phyloP scores from a whole-genome alignment of 64 coral and sea anemone species.

The Hydrozoanthus tunicans region DNA sequence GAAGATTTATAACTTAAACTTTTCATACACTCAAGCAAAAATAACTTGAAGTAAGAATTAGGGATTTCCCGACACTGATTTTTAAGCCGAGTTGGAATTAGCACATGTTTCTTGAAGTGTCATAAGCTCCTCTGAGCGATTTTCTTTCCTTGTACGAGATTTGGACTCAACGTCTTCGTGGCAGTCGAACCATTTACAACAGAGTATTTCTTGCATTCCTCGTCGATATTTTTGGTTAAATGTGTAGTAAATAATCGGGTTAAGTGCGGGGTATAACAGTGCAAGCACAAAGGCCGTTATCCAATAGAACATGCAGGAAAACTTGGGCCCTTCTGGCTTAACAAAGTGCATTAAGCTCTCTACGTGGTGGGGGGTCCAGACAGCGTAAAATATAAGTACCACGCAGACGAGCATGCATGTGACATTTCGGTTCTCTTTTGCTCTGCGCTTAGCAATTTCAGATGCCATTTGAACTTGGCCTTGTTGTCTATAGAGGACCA shows the following conservation, averaged over 20 bases:
- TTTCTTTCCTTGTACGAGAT: neutral
- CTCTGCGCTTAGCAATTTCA: conserved; percentile 1
- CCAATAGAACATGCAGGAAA: conserved; percentile 18
- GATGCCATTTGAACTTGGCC: neutral
- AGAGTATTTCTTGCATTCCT: neutral
- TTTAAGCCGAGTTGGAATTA: neutral
- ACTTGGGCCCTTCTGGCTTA: neutral
- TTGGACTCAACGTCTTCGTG: neutral
- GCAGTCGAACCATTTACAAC: neutral
- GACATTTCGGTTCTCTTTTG: conserved; percentile 15
- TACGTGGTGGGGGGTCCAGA: conserved; percentile 22
- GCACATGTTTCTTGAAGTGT: conserved; percentile 7
- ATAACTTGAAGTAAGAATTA: no score
- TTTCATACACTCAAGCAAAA: no score
- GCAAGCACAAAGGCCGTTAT: neutral
- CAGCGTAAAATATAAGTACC: neutral
- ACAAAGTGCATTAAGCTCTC: conserved; percentile 18
- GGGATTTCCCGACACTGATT: no score
- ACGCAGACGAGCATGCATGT: conserved; percentile 9
- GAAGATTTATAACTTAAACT: no score
- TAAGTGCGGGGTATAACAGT: neutral
- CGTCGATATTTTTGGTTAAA: conserved; percentile 30
- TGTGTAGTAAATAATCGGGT: conserved; percentile 3
- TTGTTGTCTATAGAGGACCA: conserved; percentile 6
- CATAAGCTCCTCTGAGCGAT: neutral